Evolutionary conservation across 2,797 vertebrate genomes (phyloP), one percentile per base, ranked within the genome.

Genomic region (Salarias fasciatus): DNA sequence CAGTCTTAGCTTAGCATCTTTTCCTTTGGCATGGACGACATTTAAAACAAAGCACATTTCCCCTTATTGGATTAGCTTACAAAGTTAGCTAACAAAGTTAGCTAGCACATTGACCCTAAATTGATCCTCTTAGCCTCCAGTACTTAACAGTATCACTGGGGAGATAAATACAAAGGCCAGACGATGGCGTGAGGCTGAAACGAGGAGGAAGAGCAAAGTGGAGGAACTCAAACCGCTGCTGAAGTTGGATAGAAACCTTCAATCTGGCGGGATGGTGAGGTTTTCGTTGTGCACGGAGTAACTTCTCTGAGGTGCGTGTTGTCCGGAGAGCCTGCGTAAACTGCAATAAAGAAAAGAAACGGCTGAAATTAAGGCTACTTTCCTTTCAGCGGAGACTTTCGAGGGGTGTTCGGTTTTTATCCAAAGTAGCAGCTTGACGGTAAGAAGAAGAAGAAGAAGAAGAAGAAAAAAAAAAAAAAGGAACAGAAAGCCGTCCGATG

Each of bases 21-120:
- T 75, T 87, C 81, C 91, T 91, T 89, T 90, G 89, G 88, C 81
- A 83, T 88, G 72, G 70, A 77, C 44, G 64, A 84, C 62, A 47
- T 80, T 72, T 46, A 64, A 84, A 79, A 76, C 48, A 76, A 82
- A 82, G 57, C 74, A 72, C 43, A 13, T 44, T 80, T 59, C 76
- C 76, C 62, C 75, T 83, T 61, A 54, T 82, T 52, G 73, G 49
- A 82, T 24, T 69, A 84, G 70, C 80, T 82, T 76, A 80, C 6
- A 52, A 46, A 60, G 42, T 72, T 70, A 75, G 69, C 63, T 71
- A 24, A 24, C 18, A 24, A 24, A 2, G 18, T 66, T 70, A 83
- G 86, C 9, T 69, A 82, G 79, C 83, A 83, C 82, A 69, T 65
- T 65, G 69, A 85, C 61, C 18, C 18, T 70, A 65, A 49, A 70